Evolutionary conservation across 35 echinoderm and acorn worm genomes (phyloP).

Genomic region (Ophioderma brevispina): DNA sequence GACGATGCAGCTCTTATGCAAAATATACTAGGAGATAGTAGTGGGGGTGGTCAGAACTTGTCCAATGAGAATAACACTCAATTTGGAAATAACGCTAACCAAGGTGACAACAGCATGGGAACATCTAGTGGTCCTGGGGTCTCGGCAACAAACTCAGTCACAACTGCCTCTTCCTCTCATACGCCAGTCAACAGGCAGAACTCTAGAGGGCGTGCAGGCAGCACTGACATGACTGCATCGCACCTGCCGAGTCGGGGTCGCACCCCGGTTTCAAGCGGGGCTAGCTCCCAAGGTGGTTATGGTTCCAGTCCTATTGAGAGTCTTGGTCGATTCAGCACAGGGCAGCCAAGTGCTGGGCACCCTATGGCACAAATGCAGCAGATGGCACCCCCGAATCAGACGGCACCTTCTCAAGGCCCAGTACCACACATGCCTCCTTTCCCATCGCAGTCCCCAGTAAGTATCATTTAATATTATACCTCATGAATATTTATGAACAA

Average conservation of each 20-base stretch:
- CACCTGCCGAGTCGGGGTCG: neutral
- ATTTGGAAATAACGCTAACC: neutral
- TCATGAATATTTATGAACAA: too few species aligned
- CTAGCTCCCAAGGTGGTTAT: neutral
- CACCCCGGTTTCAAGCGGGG: neutral
- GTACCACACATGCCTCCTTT: conserved; percentile 26
- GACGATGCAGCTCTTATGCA: conserved; percentile 12
- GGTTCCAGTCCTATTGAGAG: neutral
- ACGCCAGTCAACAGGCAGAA: neutral
- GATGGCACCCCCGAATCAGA: conserved; percentile 58
- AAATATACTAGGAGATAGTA: neutral
- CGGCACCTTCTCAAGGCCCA: conserved; percentile 26
- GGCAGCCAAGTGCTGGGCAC: neutral
- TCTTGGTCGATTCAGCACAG: neutral
- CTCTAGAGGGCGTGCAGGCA: neutral
- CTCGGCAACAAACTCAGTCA: neutral
- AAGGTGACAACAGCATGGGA: neutral
- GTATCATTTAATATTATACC: too few species aligned
- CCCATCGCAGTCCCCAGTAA: neutral
- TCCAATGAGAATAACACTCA: neutral
- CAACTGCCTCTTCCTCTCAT: neutral
- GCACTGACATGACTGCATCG: neutral
- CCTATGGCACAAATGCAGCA: conserved; percentile 26
- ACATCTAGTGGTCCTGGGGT: neutral
- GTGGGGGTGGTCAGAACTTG: neutral